Evolutionary conservation across 1,140 invertebrate species (phyloP).

Genomic region (Cherax quadricarinatus): DNA sequence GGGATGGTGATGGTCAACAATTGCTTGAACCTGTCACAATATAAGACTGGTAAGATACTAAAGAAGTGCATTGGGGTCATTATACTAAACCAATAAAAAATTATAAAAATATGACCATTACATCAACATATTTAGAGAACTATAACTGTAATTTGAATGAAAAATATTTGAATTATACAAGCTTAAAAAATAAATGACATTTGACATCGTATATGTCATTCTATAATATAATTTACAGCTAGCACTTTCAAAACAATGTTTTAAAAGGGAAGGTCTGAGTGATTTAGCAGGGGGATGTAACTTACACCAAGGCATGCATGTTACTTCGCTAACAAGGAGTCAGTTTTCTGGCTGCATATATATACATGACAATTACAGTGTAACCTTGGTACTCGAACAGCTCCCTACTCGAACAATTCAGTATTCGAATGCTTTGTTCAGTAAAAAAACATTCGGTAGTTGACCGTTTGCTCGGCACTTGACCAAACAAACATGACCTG

Average conservation of each 20-base stretch:
- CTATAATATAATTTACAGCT: not conserved
- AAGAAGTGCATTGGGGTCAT: too few species aligned
- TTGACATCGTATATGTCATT: not conserved
- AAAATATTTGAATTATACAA: too few species aligned
- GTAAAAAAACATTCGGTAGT: too few species aligned
- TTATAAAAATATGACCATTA: too few species aligned
- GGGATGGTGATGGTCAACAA: conserved; percentile 90
- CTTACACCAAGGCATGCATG: not conserved
- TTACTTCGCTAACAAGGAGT: not conserved
- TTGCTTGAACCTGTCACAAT: conserved; percentile 87
- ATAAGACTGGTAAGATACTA: not conserved
- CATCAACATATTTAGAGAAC: not conserved
- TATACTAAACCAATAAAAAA: too few species aligned
- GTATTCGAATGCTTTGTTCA: too few species aligned
- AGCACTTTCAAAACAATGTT: not conserved
- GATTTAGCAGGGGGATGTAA: not conserved
- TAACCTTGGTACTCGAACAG: not conserved
- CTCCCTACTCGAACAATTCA: too few species aligned
- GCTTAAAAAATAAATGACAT: not conserved
- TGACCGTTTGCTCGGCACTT: too few species aligned
- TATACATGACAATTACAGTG: not conserved
- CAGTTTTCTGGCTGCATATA: not conserved
- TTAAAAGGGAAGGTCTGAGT: not conserved
- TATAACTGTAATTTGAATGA: not conserved
- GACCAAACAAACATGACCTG: too few species aligned